Evolutionary conservation across 2,888 invertebrate genomes (phyloP), one percentile per base, ranked within the genome.

Genomic region (Marasmarcha lunaedactyla): DNA sequence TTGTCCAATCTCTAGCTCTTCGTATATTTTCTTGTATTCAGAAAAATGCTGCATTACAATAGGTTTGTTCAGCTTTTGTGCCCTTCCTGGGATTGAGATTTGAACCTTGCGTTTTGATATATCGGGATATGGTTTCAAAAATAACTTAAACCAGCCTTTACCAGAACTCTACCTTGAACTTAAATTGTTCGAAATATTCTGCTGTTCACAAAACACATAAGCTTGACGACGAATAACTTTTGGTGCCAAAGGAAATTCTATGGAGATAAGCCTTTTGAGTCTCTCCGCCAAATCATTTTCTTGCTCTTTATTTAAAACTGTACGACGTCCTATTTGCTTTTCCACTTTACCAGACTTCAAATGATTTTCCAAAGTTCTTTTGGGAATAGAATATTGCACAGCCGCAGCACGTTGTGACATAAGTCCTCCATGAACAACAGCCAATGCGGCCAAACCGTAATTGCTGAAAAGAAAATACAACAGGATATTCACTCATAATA

Each of bases 21-120:
- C 42, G 42, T 50, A 40, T 4, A 51, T 39, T 42, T 42, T 13
- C 14, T 34, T 34, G 2, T 38, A 41, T 38, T 58, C 54, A 10
- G 36, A 5, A 42, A 59, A 59, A 41, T 55, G 41, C 27, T 56
- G 48, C 33, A 15, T 41, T 1, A 58, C 59, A 41, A 55, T 54
- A 37, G 43, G 38, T 38, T 39, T 38, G 10, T 34, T 34, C 4
- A 34, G 12, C 13, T 58, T 45, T 44, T 54, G 54, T n/a, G 51
- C 54, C 37, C 53, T 37, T n/a, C 48, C 54, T 37, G 48, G 45
- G 39, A 57, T 59, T 45, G 59, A 44, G 9, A 42, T 42, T 38
- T 57, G 57, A 15, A 53, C 49, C 38, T 50, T 27, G n/a, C n/a
- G n/a, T n/a, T n/a, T n/a, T n/a, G n/a, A n/a, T n/a, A n/a, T n/a